Base-by-base conservation (phyloP, 2,888 invertebrate genomes). In the Galerucella pusilla region DNA sequence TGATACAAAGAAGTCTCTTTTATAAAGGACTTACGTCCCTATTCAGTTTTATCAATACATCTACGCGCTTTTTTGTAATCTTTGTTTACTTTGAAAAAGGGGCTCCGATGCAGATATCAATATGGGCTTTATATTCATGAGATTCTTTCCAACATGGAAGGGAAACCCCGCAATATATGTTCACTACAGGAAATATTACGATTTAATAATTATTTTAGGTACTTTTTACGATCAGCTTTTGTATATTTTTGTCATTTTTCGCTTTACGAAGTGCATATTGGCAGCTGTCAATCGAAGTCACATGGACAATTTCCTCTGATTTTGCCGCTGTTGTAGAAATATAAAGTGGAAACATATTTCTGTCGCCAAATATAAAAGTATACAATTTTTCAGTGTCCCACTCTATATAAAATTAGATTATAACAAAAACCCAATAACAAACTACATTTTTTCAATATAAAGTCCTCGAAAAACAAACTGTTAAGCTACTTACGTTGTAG, bases 1-100 rank as follows among this genome's bases (percentile, higher is more conserved):
- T 95, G 86, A 88, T 97, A 97, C 80, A 96, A 91, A 68, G 98
- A 88, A 4, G 98, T 98, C 83, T 65, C 95, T 91, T 86, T 97
- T 96, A 86, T 98, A 98, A 59, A 97, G 98, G 98, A 87, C 98
- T 97, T 83, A 94, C 93, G 1, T 97, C 96, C 82, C 97, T 93
- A 89, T 97, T 97, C 83, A 98, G 89, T 88, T 97, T 97, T 87
- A 98, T 96, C 80, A 98, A 90, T 85, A 98, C 96, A 88, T 98
- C 98, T 0, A 86, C 98, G 98, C 9, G 98, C 98, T 87, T 97
- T 96, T 0, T 96, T 93, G 87, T 97, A 97, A 89, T 98, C 98
- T 0, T 60, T 59, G 72, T 66, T 66, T 66, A 72, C 66, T 59
- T 59, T 72, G 59, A 59, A 72, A 72, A 66, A 67, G 59, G 45